Evolutionary conservation across 2,888 invertebrate genomes (phyloP), one percentile per base, ranked within the genome.

Genomic region (Diplazon laetatorius): DNA sequence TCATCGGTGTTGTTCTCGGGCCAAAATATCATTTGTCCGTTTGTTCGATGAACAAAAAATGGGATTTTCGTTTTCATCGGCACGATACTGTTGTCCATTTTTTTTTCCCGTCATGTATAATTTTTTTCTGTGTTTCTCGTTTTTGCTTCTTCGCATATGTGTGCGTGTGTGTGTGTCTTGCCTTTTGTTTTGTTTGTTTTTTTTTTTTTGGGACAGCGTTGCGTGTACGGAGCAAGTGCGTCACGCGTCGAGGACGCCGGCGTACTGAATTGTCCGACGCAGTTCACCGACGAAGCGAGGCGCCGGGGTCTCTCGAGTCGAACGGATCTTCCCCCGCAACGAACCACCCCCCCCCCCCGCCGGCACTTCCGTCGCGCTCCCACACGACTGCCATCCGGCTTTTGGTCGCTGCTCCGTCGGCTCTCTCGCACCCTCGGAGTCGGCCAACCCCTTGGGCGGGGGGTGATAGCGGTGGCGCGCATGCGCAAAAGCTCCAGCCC

Each of bases 241-340:
- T 80, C 78, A 82, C 82, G 82, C 82, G 80, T 80, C 81, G 80
- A 76, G 80, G 81, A 83, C 80, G 81, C 82, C 81, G 83, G 82
- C 80, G 80, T 80, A 83, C 83, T 83, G 81, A 81, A 75, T 68
- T n/a, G 42, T 55, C 44, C n/a, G 68, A 42, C 25, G 55, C 55
- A 12, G 42, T 68, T 68, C 42, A 18, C 16, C 68, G n/a, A 12
- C 39, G 55, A 50, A 55, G 52, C 66, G 22, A 68, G 30, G n/a
- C n/a, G n/a, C 70, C 25, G 42, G 66, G 65, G n/a, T n/a, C n/a
- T 52, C 52, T 25, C 42, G 52, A 81, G 73, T 82, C 72, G 82
- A 82, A 80, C 80, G 79, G 71, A 81, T 76, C 69, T 57, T 71
- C 72, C 22, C n/a, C n/a, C n/a, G n/a, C n/a, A n/a, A n/a, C n/a